These are phyloP conservation scores for Manis crassicaudata DNA, from an alignment of 2,797 vertebrate genomes.

Conservation along the genomic window DNA sequence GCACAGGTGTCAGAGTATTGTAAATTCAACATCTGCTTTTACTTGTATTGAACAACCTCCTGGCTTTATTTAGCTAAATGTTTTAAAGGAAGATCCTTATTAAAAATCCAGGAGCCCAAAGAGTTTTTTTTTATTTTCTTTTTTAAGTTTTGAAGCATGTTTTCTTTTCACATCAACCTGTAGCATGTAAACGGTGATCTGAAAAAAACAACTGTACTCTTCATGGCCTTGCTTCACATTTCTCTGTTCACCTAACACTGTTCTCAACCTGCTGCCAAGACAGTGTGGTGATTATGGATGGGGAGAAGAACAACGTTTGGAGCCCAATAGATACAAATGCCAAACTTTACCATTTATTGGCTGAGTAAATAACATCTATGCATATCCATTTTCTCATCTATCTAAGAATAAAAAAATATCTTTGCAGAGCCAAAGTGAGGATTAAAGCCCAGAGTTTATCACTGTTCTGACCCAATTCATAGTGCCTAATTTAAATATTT, in stretches of 20 bases:
- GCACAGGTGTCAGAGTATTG: background rate
- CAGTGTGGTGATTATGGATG: background rate
- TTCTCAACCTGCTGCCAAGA: background rate
- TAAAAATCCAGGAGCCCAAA: slow-evolving; percentile 29
- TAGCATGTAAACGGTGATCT: background rate
- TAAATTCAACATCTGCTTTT: slow-evolving; percentile 52
- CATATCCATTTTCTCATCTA: background rate
- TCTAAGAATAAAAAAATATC: background rate
- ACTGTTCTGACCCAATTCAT: background rate
- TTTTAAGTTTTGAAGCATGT: background rate
- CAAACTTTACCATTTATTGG: background rate
- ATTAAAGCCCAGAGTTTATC: background rate
- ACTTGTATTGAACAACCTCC: background rate
- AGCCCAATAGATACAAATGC: background rate
- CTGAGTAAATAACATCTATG: background rate
- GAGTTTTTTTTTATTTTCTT: background rate
- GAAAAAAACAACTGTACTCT: background rate
- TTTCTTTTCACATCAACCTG: background rate
- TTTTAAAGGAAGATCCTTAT: slow-evolving; percentile 22
- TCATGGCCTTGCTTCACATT: background rate
- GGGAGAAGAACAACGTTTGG: background rate
- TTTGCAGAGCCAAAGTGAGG: background rate
- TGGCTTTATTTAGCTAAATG: slow-evolving; percentile 10
- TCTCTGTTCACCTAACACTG: background rate
- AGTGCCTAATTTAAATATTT: background rate